Percentiles rank a stretch among this genome's conserved stretches.
phyloP scores from a whole-genome alignment of 92 coral and sea anemone genomes.

The Pocillopora meandrina region DNA sequence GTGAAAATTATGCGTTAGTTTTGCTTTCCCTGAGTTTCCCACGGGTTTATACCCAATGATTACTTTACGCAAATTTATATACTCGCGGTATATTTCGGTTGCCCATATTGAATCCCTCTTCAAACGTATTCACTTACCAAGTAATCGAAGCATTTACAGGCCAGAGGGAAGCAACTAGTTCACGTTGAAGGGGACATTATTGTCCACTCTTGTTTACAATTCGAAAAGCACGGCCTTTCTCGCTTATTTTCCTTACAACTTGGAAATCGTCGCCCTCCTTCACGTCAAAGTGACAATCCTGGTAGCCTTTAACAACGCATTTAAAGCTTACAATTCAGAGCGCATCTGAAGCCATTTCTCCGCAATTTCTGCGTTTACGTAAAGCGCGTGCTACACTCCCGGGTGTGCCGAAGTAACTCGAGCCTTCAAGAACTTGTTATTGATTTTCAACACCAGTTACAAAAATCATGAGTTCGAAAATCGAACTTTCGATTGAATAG shows the following conservation, averaged over 20 bases:
- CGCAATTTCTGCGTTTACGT: conserved; percentile 17
- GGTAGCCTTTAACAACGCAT: neutral
- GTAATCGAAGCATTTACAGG: conserved; percentile 27
- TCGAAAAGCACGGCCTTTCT: neutral
- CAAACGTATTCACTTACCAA: conserved; percentile 15
- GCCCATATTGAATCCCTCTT: conserved; percentile 9
- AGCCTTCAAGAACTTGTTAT: too few species aligned
- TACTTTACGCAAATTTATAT: neutral
- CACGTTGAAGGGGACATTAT: too few species aligned
- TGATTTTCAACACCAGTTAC: too few species aligned
- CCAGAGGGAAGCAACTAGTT: conserved; percentile 30
- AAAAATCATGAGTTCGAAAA: too few species aligned
- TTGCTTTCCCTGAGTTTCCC: neutral
- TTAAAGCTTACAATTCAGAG: conserved; percentile 19
- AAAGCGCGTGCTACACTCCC: conserved; percentile 22
- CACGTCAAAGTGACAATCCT: neutral
- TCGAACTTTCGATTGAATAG: too few species aligned
- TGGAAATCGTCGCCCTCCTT: neutral
- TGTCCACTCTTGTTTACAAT: neutral
- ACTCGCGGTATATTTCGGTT: too few species aligned
- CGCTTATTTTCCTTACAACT: neutral
- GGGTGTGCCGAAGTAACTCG: too few species aligned
- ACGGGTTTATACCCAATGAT: neutral
- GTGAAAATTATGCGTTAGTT: conserved; percentile 21
- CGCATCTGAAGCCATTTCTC: conserved; percentile 38